Evolutionary conservation across 2,888 invertebrate genomes (phyloP).

Genomic region (Aphodius granarius): DNA sequence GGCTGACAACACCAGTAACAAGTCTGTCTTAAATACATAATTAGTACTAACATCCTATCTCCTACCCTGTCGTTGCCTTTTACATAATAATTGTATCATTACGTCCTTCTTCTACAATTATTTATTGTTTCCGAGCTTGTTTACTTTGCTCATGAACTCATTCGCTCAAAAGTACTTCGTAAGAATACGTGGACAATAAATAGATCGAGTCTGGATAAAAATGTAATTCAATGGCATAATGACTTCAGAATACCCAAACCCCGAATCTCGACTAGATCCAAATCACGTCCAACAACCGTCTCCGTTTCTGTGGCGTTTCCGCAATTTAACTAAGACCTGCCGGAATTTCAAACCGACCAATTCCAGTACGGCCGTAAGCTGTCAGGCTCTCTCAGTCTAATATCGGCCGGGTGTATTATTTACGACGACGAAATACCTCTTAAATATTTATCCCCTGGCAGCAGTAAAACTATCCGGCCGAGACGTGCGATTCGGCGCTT

Average conservation of each 20-base stretch:
- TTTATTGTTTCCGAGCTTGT: too few species aligned
- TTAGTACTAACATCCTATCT: too few species aligned
- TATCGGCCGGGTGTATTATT: not conserved
- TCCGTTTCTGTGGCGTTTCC: not conserved
- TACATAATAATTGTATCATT: too few species aligned
- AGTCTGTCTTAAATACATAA: too few species aligned
- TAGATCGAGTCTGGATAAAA: too few species aligned
- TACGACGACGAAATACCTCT: not conserved
- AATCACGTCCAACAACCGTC: not conserved
- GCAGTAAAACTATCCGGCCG: constrained; percentile 4
- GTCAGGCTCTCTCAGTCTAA: not conserved
- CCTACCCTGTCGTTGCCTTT: too few species aligned
- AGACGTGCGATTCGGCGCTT: constrained; percentile 2
- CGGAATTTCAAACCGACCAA: not conserved
- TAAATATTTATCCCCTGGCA: constrained; percentile 6
- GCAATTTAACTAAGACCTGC: not conserved
- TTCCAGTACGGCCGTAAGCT: not conserved
- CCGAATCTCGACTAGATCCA: not conserved
- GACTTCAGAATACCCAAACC: not conserved
- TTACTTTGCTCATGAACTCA: too few species aligned
- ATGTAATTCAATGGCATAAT: too few species aligned
- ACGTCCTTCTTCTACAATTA: too few species aligned
- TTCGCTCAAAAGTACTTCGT: too few species aligned
- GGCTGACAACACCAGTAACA: too few species aligned
- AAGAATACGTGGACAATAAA: too few species aligned